These are phyloP conservation scores for Piliocolobus tephrosceles DNA, from an alignment of 2,113 vertebrate species.

Conservation along the genomic window DNA sequence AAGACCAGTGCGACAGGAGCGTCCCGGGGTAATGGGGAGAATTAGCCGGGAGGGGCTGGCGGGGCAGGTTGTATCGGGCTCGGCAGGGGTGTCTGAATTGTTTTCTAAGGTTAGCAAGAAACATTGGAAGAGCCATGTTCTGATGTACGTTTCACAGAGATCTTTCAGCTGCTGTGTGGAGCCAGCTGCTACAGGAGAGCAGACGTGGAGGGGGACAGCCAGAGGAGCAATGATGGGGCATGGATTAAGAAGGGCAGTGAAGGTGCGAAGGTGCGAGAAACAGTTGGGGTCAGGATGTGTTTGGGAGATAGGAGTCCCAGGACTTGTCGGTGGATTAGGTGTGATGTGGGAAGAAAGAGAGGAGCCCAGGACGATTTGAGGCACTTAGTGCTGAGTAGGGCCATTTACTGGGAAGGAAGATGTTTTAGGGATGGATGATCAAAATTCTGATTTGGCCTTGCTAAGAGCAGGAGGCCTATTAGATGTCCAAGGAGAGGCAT, in stretches of 20 bases:
- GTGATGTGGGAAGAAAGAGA: background rate
- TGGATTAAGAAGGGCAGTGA: too few species aligned
- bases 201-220: background rate
- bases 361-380: background rate
- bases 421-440: background rate
- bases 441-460: background rate
- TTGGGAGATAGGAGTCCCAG: background rate
- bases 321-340: background rate
- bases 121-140: background rate
- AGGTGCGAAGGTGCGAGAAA: background rate
- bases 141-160: background rate
- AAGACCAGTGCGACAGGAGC: background rate
- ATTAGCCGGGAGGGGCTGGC: background rate
- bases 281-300: background rate
- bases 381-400: background rate
- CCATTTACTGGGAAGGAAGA: background rate
- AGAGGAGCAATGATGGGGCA: rapidly evolving
- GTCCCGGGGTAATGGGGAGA: rapidly evolving
- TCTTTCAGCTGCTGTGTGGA: background rate
- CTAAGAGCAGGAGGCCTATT: background rate
- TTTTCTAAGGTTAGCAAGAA: background rate
- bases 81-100: background rate
- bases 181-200: background rate
- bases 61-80: background rate
- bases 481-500: background rate